These are phyloP conservation scores for Charadrius vociferus DNA, from an alignment of 2,113 vertebrate species.

Conservation along the genomic window DNA sequence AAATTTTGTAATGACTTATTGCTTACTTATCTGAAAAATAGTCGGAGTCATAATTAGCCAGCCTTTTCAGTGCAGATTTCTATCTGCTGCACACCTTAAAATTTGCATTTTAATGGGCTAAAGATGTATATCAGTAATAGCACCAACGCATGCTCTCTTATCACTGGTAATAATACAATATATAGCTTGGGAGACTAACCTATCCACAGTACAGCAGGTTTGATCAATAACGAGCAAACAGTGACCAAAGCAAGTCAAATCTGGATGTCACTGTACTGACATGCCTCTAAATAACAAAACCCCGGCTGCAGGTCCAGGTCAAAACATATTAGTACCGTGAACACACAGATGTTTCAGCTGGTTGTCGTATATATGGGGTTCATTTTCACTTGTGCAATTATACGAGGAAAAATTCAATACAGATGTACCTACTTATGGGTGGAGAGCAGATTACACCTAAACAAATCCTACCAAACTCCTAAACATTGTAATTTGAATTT, in stretches of 20 bases:
- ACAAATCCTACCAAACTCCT: background rate
- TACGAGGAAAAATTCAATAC: background rate
- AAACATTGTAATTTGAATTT: background rate
- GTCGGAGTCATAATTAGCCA: constrained; percentile 67
- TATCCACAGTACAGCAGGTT: background rate
- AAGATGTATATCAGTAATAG: constrained; percentile 69
- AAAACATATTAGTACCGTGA: background rate
- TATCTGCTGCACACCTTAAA: constrained; percentile 63
- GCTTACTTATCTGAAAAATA: constrained; percentile 69
- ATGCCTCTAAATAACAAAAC: constrained; percentile 24
- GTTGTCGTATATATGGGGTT: background rate
- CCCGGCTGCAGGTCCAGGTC: background rate
- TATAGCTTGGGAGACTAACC: constrained; percentile 13
- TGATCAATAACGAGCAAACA: constrained; percentile 33
- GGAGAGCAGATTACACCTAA: background rate
- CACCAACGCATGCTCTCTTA: constrained; percentile 34
- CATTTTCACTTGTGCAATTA: background rate
- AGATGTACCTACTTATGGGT: background rate
- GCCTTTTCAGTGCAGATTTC: constrained; percentile 47
- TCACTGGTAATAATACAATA: constrained; percentile 44
- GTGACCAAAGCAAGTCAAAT: constrained; percentile 21
- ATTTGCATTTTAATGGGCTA: constrained; percentile 74
- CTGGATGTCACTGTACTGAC: constrained; percentile 20
- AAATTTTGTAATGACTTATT: constrained; percentile 67
- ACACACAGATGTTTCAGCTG: background rate